These are phyloP conservation scores for Oreortyx pictus DNA, from an alignment of 2,797 vertebrate species.

Conservation along the genomic window DNA sequence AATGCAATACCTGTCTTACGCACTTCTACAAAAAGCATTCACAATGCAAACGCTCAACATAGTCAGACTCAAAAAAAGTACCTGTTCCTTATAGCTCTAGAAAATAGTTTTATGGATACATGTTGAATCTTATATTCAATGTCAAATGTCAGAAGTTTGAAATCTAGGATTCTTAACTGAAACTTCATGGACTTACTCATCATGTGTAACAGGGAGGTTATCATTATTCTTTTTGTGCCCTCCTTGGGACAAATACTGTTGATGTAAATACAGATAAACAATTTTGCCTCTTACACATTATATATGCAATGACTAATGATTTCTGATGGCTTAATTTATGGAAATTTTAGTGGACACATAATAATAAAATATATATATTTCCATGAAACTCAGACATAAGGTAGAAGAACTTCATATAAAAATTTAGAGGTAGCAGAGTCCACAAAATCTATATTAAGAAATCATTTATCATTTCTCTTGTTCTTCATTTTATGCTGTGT, in stretches of 20 bases:
- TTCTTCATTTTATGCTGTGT: not conserved
- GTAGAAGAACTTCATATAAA: not conserved
- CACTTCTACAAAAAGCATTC: not conserved
- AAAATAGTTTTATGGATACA: not conserved
- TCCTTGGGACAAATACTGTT: not conserved
- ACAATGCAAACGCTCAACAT: not conserved
- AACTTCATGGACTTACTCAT: not conserved
- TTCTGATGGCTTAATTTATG: not conserved
- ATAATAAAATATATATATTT: not conserved
- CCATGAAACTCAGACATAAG: not conserved
- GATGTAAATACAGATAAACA: not conserved
- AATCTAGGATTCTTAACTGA: not conserved
- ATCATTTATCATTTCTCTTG: conserved; percentile 1
- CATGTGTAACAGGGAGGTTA: not conserved
- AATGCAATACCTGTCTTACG: fast-evolving
- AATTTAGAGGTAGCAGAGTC: not conserved
- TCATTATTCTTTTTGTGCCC: not conserved
- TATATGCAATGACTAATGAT: not conserved
- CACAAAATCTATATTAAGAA: not conserved
- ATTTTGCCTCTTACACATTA: not conserved
- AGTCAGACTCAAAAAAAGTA: not conserved
- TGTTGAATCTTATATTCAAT: not conserved
- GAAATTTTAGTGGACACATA: not conserved
- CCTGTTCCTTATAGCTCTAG: not conserved
- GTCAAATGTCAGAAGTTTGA: not conserved